Evolutionary conservation across 2,888 invertebrate species (phyloP), one percentile per base, ranked within the genome.

Genomic region (Plemyria rubiginata): DNA sequence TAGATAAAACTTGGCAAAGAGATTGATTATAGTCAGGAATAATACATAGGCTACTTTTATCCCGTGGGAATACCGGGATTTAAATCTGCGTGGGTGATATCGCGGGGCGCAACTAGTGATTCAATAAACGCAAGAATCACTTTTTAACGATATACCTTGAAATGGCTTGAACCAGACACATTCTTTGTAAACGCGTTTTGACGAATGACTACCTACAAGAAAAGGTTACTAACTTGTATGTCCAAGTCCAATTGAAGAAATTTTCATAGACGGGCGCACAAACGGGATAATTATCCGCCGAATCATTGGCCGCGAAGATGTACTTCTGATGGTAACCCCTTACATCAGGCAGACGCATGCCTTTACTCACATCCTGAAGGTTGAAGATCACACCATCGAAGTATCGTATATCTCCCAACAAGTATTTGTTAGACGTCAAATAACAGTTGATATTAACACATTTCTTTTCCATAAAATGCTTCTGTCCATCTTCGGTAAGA

Each of bases 161-260:
- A 22, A 22, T 22, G 22, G 22, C 22, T 22, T 22, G 22, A 22
- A 22, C 22, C 22, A 22, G 22, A 22, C 3, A 2, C 22, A 22
- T 22, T 22, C 22, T 2, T 22, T 22, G 22, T 22, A 22, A 22
- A 22, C 22, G n/a, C n/a, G n/a, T n/a, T n/a, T n/a, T n/a, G n/a
- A n/a, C n/a, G n/a, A n/a, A n/a, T n/a, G n/a, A n/a, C n/a, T n/a
- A n/a, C n/a, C n/a, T n/a, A n/a, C n/a, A n/a, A 7, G 6, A 22
- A 49, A 49, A 29, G n/a, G 12, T 9, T 4, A 43, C 62, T 63
- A 74, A 90, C 89, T 79, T 87, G 69, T 90, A 91, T 0, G 87
- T 86, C 91, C 90, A 91, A 12, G 89, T 89, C 91, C 91, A 91
- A 62, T 91, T 92, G 57, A 91, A 92, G 66, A 81, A 91, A 29